phyloP scores from a whole-genome alignment of 2,797 vertebrate genomes.

The Micropoecilia bifurca region DNA sequence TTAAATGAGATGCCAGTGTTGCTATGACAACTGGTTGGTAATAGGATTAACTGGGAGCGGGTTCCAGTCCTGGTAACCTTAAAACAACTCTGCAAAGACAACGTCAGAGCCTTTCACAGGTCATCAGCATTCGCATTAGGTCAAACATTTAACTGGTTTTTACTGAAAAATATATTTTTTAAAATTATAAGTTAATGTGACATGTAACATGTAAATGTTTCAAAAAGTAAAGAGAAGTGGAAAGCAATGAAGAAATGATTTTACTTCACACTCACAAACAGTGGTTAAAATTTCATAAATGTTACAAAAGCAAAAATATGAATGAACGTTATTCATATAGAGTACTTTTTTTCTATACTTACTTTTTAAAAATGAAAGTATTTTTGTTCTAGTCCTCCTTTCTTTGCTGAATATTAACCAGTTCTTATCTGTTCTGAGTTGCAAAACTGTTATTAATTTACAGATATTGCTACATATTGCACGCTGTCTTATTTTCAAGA shows the following conservation, averaged over 20 bases:
- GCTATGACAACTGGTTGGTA: neutral
- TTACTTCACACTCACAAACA: neutral
- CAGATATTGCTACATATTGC: neutral
- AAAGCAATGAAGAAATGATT: neutral
- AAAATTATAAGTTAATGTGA: neutral
- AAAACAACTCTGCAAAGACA: neutral
- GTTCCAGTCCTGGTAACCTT: neutral
- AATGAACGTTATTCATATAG: neutral
- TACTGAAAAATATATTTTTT: neutral
- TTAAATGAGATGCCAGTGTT: neutral
- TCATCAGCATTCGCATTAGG: neutral
- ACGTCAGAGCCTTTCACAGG: neutral
- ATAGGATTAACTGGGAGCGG: neutral
- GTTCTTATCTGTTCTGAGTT: neutral
- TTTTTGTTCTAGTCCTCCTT: neutral
- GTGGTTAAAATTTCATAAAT: neutral
- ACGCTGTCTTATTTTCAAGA: slow-evolving; percentile 12
- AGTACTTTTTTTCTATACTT: neutral
- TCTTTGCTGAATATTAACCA: neutral
- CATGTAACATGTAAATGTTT: neutral
- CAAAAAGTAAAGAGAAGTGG: neutral
- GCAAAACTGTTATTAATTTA: neutral
- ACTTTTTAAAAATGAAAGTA: neutral
- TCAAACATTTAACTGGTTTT: neutral
- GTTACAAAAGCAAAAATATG: neutral